phyloP scores from a whole-genome alignment of 1,140 invertebrate species.

The Drosophila sucinea region DNA sequence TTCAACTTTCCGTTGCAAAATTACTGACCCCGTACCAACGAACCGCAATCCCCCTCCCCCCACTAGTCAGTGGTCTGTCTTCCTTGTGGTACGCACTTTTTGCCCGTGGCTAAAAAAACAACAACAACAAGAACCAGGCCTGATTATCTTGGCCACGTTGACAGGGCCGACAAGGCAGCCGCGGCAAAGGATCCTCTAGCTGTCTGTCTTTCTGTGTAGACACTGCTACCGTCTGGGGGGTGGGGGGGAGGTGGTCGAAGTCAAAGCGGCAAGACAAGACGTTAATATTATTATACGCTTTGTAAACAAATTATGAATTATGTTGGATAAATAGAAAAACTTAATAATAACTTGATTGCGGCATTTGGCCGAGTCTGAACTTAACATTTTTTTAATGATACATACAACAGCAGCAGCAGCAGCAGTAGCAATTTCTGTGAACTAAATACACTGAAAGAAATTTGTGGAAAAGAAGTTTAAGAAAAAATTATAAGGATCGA shows the following conservation, averaged over 20 bases:
- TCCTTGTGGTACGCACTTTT: conserved; percentile 13
- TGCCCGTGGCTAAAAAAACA: conserved; percentile 10
- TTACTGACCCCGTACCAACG: conserved; percentile 10
- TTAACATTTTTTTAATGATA: conserved; percentile 1
- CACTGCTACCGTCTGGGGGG: not conserved
- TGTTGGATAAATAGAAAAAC: conserved; percentile 82
- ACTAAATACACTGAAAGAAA: conserved; percentile 8
- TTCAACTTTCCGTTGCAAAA: conserved; percentile 38
- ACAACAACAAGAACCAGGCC: conserved; percentile 37
- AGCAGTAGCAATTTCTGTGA: not conserved
- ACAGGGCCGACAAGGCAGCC: conserved; percentile 34
- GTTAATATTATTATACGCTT: conserved; percentile 81
- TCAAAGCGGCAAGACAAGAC: conserved; percentile 58
- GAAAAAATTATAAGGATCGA: too few relatives aligned
- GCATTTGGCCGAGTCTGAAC: conserved; percentile 56
- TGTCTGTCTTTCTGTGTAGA: not conserved
- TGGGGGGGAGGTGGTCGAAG: not conserved
- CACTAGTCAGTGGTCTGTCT: conserved; percentile 1
- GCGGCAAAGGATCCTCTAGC: not conserved
- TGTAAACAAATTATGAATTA: conserved; percentile 82
- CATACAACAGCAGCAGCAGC: not conserved
- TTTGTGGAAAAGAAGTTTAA: not conserved
- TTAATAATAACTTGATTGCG: conserved; percentile 82
- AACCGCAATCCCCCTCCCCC: too few relatives aligned
- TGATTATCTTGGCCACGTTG: conserved; percentile 69